Percentiles rank a stretch among this genome's conserved stretches.
phyloP scores from a whole-genome alignment of 1,140 invertebrate species.

The Homarus americanus region DNA sequence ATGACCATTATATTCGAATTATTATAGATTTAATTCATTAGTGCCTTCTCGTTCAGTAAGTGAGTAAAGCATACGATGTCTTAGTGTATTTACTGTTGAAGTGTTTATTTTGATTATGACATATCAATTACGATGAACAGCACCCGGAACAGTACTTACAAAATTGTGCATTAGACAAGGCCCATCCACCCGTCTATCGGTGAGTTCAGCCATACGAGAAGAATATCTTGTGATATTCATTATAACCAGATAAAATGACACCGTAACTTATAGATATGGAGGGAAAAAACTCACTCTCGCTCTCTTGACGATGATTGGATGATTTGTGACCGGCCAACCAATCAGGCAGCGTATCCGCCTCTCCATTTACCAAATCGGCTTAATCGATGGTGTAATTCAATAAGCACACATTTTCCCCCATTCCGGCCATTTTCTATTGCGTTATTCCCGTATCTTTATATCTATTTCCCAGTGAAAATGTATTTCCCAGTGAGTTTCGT shows the following conservation, averaged over 20 bases:
- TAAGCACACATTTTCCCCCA: conserved; percentile 51
- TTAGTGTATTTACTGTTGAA: too few species aligned
- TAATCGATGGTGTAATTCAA: conserved; percentile 66
- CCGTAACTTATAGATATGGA: background rate
- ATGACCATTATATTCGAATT: background rate
- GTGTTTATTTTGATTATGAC: too few species aligned
- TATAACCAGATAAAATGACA: background rate
- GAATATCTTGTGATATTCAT: background rate
- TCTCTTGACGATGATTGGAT: conserved; percentile 33
- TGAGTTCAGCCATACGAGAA: too few species aligned
- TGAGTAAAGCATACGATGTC: too few species aligned
- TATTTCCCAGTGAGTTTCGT: conserved; percentile 25
- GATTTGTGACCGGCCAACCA: conserved; percentile 17
- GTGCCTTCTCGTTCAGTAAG: background rate
- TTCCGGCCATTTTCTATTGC: conserved; percentile 52
- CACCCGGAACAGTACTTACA: too few species aligned
- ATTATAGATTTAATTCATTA: background rate
- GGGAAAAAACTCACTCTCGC: background rate
- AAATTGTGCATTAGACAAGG: too few species aligned
- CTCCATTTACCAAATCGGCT: conserved; percentile 64
- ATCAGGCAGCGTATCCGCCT: conserved; percentile 48
- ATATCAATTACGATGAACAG: too few species aligned
- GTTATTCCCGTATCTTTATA: conserved; percentile 32
- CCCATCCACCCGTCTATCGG: too few species aligned
- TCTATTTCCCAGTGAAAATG: background rate